Conservation (phyloP, 2,888 invertebrate genomes). For the Thera britannica region DNA sequence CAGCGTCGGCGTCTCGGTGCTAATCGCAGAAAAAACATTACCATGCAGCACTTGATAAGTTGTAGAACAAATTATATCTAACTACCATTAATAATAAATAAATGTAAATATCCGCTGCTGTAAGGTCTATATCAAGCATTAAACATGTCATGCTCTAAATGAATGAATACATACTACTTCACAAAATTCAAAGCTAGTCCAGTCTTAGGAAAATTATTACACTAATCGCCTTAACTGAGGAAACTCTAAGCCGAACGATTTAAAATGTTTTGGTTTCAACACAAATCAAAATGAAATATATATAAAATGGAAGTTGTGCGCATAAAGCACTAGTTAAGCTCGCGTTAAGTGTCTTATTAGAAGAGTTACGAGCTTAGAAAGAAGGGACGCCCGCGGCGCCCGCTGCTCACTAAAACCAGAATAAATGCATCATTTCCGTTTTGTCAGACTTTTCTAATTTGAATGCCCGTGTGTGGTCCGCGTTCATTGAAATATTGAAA, state of each 20-base stretch:
- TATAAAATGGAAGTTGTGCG: constrained; percentile 63
- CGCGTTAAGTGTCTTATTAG: constrained; percentile 77
- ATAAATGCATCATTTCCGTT: constrained; percentile 80
- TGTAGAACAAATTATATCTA: constrained; percentile 62
- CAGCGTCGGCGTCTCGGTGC: constrained; percentile 31
- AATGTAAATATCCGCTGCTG: constrained; percentile 41
- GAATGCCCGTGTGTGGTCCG: constrained; percentile 77
- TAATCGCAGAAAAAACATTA: constrained; percentile 56
- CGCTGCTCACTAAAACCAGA: constrained; percentile 64
- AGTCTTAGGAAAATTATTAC: constrained; percentile 56
- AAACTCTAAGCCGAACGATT: constrained; percentile 52
- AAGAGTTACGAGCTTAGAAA: constrained; percentile 77
- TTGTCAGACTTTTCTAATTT: constrained; percentile 77
- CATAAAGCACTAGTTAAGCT: constrained; percentile 74
- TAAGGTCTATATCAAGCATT: constrained; percentile 37
- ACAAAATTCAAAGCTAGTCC: constrained; percentile 46
- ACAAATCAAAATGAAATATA: constrained; percentile 79
- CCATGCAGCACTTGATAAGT: constrained; percentile 56
- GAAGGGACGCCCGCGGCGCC: constrained; percentile 76
- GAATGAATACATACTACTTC: constrained; percentile 38
- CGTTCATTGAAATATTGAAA: constrained; percentile 59
- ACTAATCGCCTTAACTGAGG: constrained; percentile 66
- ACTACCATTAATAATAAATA: constrained; percentile 49
- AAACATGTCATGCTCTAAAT: constrained; percentile 39
- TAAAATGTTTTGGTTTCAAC: constrained; percentile 63